Conservation (phyloP, 92 coral and sea anemone species). For the Heteractis magnifica region DNA sequence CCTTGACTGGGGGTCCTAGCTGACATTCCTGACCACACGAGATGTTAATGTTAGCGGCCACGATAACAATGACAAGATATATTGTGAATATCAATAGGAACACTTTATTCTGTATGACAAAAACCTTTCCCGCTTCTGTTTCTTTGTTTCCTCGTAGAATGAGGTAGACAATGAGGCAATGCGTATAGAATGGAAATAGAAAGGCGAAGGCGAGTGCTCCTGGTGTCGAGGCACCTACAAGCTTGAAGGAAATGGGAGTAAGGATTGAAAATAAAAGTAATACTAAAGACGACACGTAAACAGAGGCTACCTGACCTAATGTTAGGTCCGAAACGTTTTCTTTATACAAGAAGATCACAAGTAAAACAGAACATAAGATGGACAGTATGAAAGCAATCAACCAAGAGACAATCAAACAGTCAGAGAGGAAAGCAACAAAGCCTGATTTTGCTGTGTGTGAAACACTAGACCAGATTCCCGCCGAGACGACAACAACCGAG, state of each 20-base stretch:
- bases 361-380: constrained; percentile 48
- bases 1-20: constrained; percentile 31
- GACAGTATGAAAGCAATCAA: constrained; percentile 49
- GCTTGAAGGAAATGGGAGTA: constrained; percentile 56
- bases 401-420: constrained; percentile 60
- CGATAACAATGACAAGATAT: constrained; percentile 37
- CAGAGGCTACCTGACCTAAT: not conserved
- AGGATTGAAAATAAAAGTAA: constrained; percentile 49
- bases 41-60: constrained; percentile 31
- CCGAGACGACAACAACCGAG: constrained; percentile 27
- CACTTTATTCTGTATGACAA: constrained; percentile 47
- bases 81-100: constrained; percentile 37
- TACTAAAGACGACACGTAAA: not conserved
- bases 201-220: constrained; percentile 66
- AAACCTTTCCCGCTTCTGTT: constrained; percentile 42
- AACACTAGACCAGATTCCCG: constrained; percentile 49
- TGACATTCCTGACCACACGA: constrained; percentile 50
- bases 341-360: constrained; percentile 43
- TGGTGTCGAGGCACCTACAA: constrained; percentile 40
- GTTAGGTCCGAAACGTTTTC: not conserved
- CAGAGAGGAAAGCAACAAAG: constrained; percentile 40
- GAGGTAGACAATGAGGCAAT: constrained; percentile 43
- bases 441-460: constrained; percentile 26
- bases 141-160: constrained; percentile 52
- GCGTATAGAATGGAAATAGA: constrained; percentile 56